Conservation (phyloP, 2,113 vertebrate species). For the Cariama cristata region DNA sequence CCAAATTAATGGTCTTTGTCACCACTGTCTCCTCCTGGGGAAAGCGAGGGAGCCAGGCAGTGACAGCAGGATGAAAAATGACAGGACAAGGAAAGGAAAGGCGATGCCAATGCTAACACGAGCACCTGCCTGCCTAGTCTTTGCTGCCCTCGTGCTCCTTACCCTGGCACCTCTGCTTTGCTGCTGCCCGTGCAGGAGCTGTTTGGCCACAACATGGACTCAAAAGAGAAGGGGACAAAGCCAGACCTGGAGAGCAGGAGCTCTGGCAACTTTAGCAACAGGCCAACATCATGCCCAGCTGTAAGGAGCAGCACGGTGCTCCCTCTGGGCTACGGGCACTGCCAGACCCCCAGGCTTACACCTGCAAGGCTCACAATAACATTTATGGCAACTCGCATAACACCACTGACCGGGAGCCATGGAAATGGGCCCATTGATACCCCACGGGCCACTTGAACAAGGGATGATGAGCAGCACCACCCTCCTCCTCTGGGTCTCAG, state of each 20-base stretch:
- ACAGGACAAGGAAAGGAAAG: neutral
- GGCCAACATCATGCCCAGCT: neutral
- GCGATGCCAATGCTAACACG: neutral
- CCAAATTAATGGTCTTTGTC: neutral
- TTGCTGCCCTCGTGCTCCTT: neutral
- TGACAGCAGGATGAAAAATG: neutral
- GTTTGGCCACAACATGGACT: neutral
- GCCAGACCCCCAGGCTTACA: neutral
- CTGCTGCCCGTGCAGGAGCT: neutral
- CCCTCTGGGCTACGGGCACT: neutral
- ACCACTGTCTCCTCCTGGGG: neutral
- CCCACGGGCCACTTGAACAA: accelerated
- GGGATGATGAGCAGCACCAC: neutral
- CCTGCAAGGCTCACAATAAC: neutral
- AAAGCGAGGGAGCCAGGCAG: neutral
- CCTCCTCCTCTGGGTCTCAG: neutral
- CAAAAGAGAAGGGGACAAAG: neutral
- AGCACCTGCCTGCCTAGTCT: neutral
- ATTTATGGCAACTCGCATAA: neutral
- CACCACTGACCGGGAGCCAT: accelerated
- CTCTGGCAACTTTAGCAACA: neutral
- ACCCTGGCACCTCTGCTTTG: neutral
- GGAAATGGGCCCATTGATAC: neutral
- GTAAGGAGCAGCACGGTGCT: neutral
- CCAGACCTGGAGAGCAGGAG: neutral